Percentiles rank a stretch among this genome's conserved stretches.
Evolutionary conservation across 64 coral and sea anemone species (phyloP).

Genomic region (Montipora capricornis): DNA sequence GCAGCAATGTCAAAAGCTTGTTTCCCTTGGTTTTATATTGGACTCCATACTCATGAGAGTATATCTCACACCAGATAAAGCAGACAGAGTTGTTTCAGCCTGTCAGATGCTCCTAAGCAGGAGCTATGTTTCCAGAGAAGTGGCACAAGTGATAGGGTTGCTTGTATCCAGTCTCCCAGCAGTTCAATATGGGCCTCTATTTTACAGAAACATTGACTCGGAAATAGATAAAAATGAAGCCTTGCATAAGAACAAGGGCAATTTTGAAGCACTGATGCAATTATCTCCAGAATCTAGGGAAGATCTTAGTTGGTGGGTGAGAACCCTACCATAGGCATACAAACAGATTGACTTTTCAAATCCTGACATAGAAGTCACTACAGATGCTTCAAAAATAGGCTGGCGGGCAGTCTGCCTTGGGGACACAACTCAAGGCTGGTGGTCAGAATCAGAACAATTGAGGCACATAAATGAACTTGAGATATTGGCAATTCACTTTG

Average conservation of each 20-base stretch:
- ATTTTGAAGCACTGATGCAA: conserved; percentile 4
- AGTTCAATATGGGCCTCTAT: conserved; percentile 39
- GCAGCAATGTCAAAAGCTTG: too few species aligned
- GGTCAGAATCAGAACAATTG: neutral
- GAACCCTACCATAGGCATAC: neutral
- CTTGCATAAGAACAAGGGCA: neutral
- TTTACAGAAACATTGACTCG: conserved; percentile 9
- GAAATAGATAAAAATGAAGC: conserved; percentile 13
- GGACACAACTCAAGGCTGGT: neutral
- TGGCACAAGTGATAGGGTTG: neutral
- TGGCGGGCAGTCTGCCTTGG: neutral
- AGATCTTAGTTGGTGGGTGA: conserved; percentile 31
- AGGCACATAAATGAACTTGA: too few species aligned
- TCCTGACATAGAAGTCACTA: neutral
- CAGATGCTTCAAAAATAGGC: conserved; percentile 21
- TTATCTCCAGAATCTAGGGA: neutral
- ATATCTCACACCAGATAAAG: too few species aligned
- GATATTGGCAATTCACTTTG: too few species aligned
- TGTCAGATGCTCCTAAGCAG: neutral
- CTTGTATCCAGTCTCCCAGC: conserved; percentile 43
- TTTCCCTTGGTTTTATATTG: too few species aligned
- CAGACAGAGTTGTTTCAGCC: too few species aligned
- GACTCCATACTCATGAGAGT: too few species aligned
- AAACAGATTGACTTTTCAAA: neutral
- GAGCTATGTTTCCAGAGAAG: neutral